Evolutionary conservation across 1,140 invertebrate species (phyloP).

Genomic region (Euura saliciscinereae): DNA sequence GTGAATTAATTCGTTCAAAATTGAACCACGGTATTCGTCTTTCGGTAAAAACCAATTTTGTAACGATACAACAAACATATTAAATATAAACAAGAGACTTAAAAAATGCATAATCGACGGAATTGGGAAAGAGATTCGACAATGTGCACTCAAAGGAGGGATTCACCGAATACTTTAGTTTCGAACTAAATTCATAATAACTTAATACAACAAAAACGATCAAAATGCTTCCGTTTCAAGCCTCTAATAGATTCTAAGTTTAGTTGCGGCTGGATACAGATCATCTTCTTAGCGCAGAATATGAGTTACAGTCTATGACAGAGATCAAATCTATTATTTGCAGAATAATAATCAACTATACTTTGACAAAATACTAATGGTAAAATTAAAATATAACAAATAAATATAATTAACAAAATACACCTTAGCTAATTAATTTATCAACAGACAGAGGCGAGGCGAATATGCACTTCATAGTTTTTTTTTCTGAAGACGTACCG

Average conservation of each 20-base stretch:
- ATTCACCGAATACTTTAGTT: no score
- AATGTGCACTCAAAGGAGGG: no score
- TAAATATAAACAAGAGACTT: no score
- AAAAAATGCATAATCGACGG: no score
- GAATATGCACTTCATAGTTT: conserved; percentile 27
- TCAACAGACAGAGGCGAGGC: neutral
- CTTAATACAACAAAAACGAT: no score
- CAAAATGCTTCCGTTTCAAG: neutral
- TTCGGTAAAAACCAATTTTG: no score
- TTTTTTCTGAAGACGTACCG: conserved; percentile 39
- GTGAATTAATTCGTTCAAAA: neutral
- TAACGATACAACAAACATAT: no score
- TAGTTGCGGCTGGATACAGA: neutral
- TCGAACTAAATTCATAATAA: no score
- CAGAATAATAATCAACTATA: neutral
- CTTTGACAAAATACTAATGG: neutral
- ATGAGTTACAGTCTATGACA: neutral
- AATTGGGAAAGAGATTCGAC: no score
- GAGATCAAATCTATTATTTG: neutral
- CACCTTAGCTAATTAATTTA: neutral
- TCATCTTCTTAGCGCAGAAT: neutral
- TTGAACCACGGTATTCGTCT: neutral
- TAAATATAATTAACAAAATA: conserved; percentile 5
- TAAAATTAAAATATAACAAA: conserved; percentile 8
- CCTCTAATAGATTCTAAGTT: neutral